phyloP scores from a whole-genome alignment of 2,113 vertebrate species.

The Pelodiscus sinensis region DNA sequence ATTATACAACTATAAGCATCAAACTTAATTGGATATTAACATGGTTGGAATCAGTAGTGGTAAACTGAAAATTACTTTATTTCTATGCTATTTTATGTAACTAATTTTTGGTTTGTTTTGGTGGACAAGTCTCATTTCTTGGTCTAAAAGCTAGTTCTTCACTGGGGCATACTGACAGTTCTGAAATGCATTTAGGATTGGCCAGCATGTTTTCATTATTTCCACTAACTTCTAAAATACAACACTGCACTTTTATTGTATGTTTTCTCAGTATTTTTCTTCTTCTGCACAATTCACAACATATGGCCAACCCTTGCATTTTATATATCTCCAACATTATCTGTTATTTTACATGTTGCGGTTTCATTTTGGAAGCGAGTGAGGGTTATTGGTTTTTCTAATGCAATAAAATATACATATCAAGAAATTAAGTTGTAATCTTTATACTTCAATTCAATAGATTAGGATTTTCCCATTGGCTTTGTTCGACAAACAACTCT shows the following conservation, averaged over 20 bases:
- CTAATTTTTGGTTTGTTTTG: background rate
- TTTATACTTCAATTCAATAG: background rate
- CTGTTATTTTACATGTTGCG: background rate
- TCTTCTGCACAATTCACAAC: background rate
- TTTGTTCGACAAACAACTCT: background rate
- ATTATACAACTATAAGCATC: accelerated
- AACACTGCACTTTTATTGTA: background rate
- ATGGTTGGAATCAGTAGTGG: background rate
- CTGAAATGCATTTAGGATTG: background rate
- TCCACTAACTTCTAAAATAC: background rate
- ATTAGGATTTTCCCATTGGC: background rate
- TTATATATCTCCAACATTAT: background rate
- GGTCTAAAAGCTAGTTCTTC: background rate
- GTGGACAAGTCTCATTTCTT: background rate
- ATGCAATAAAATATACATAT: background rate
- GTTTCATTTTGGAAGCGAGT: background rate
- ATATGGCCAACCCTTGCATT: background rate
- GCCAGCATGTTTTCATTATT: background rate
- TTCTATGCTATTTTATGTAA: background rate
- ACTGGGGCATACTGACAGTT: background rate
- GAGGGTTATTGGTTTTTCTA: background rate
- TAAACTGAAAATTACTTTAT: background rate
- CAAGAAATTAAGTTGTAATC: background rate
- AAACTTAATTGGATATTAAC: background rate
- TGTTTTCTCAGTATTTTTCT: background rate